Conservation (phyloP, 2,113 vertebrate species). For the Eulacestoma nigropectus region DNA sequence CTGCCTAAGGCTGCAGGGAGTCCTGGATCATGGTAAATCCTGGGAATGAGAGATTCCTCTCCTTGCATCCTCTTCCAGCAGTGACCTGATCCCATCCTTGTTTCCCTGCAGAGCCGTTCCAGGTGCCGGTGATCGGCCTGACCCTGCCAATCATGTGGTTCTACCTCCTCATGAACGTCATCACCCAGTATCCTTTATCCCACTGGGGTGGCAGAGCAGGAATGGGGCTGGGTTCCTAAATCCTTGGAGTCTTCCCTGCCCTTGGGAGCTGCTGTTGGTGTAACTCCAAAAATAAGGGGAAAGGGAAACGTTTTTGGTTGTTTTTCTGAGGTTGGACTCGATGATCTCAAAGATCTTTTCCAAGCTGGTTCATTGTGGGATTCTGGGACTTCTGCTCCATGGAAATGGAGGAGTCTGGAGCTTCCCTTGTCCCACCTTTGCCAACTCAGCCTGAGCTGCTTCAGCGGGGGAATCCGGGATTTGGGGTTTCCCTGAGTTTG, state of each 20-base stretch:
- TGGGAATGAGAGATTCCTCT: neutral
- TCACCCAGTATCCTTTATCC: conserved; percentile 94
- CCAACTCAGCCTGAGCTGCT: neutral
- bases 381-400: neutral
- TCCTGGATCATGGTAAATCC: fast-evolving
- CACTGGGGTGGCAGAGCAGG: neutral
- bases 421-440: neutral
- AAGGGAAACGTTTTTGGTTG: fast-evolving
- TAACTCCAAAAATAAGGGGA: neutral
- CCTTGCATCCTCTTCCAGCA: neutral
- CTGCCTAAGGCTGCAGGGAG: neutral
- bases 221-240: fast-evolving
- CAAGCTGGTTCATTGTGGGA: neutral
- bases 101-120: conserved; percentile 75
- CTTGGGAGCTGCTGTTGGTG: neutral
- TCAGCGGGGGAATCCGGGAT: neutral
- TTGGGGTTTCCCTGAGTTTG: neutral
- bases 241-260: neutral
- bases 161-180: conserved; percentile 89
- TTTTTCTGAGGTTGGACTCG: neutral
- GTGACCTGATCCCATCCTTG: neutral
- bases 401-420: neutral
- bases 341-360: neutral
- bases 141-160: conserved; percentile 90
- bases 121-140: conserved; percentile 76